These are phyloP conservation scores for Isaurus tuberculatus DNA, from an alignment of 92 coral and sea anemone genomes.

Conservation along the genomic window DNA sequence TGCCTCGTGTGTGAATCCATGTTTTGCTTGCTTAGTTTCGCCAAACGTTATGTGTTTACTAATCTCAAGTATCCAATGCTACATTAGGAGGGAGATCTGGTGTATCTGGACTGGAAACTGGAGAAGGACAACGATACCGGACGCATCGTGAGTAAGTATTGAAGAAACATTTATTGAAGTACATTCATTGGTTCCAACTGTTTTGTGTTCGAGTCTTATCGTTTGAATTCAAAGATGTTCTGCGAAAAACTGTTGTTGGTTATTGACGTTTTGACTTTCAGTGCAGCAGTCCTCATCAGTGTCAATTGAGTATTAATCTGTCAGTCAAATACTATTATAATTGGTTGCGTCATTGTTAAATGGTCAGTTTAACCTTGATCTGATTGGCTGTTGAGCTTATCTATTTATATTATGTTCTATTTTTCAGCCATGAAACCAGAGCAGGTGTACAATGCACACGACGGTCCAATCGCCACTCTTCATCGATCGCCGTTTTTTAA, in stretches of 20 bases:
- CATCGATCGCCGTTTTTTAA: slow-evolving; percentile 94
- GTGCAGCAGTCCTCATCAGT: too few relatives aligned
- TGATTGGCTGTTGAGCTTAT: too few relatives aligned
- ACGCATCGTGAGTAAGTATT: slow-evolving; percentile 72
- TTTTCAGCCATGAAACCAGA: slow-evolving; percentile 63
- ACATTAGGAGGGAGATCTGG: slow-evolving; percentile 91
- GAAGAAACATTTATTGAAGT: background rate
- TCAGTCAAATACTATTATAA: too few relatives aligned
- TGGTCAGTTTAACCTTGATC: too few relatives aligned
- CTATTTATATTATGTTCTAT: background rate
- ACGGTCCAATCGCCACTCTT: slow-evolving; percentile 86
- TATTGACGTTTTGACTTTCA: too few relatives aligned
- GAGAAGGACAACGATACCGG: slow-evolving; percentile 96
- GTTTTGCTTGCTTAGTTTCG: background rate
- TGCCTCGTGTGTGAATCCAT: too few relatives aligned
- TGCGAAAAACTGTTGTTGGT: too few relatives aligned
- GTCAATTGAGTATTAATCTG: too few relatives aligned
- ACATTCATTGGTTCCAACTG: background rate
- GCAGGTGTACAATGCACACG: slow-evolving; percentile 79
- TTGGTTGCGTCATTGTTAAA: too few relatives aligned
- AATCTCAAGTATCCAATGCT: background rate
- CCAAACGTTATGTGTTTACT: background rate
- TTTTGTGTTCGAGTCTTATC: too few relatives aligned
- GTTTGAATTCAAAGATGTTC: too few relatives aligned
- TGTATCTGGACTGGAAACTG: slow-evolving; percentile 95